Evolutionary conservation across 2,797 vertebrate species (phyloP), one percentile per base, ranked within the genome.

Genomic region (Notoglanidium macrostoma): DNA sequence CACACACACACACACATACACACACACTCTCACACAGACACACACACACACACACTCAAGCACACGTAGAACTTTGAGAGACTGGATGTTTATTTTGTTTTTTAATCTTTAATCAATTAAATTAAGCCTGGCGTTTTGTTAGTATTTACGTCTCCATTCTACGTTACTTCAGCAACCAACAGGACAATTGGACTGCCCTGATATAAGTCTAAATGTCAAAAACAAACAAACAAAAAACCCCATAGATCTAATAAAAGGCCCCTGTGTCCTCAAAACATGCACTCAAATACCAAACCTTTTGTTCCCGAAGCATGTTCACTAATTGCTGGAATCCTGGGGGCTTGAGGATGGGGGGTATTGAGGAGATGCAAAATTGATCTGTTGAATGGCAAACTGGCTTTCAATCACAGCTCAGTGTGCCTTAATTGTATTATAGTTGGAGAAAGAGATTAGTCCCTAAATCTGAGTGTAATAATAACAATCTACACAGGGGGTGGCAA

Each of bases 391-490:
- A 90, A 92, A 91, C 90, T 72, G 85, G 63, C 89, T 92, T 85
- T 89, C 88, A 88, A 88, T 88, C 83, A 86, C 88, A 78, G 92
- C 89, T 94, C 93, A 93, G 93, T 94, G 92, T 92, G 85, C 85
- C 92, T 94, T 94, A 94, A 94, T 94, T 94, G 92, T 94, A 94
- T 94, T 94, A 94, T 89, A 92, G 89, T 91, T 90, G 92, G 93
- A 92, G 92, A 93, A 93, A 90, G 89, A 93, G 94, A 94, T 95
- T 93, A 94, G 92, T 90, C 87, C 90, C 89, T 91, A 92, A 93
- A 94, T 94, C 90, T 92, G 91, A 91, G 86, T 90, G 83, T 90
- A 92, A 92, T 93, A 91, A 93, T 91, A 90, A n/a, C 82, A 85
- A 84, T 84, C 91, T 40, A 80, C 74, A 81, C 74, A 54, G 89